Evolutionary conservation across 2,113 vertebrate genomes (phyloP).

Genomic region (Hylia prasina): DNA sequence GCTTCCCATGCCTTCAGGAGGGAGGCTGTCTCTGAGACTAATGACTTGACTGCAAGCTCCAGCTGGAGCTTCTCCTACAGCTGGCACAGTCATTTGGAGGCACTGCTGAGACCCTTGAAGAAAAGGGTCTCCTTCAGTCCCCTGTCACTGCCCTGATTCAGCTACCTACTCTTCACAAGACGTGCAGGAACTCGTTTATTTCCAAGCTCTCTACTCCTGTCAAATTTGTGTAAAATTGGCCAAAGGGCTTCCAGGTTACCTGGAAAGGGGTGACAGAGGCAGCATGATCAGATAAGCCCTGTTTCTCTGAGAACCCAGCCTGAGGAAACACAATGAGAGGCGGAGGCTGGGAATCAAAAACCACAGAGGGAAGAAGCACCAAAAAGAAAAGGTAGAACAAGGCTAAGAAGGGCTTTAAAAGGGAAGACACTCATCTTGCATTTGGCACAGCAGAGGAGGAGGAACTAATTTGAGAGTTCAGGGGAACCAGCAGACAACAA

Average conservation of each 20-base stretch:
- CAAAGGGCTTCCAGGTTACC: slow-evolving; percentile 17
- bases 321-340: neutral
- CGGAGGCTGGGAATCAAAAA: slow-evolving; percentile 18
- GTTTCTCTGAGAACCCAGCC: slow-evolving; percentile 11
- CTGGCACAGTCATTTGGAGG: neutral
- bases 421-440: neutral
- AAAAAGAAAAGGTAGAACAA: neutral
- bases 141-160: neutral
- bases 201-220: neutral
- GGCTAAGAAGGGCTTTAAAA: neutral
- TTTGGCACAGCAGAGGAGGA: neutral
- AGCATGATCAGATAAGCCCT: neutral
- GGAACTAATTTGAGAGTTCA: neutral
- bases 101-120: neutral
- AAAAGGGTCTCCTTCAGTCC: neutral
- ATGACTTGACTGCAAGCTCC: neutral
- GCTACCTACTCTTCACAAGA: neutral
- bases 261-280: neutral
- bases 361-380: neutral
- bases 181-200: neutral
- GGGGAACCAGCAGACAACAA: neutral
- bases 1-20: neutral
- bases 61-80: neutral
- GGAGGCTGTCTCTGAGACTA: neutral
- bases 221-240: neutral